Conservation (phyloP, 1,140 invertebrate species). For the Cyclargus thomasi region DNA sequence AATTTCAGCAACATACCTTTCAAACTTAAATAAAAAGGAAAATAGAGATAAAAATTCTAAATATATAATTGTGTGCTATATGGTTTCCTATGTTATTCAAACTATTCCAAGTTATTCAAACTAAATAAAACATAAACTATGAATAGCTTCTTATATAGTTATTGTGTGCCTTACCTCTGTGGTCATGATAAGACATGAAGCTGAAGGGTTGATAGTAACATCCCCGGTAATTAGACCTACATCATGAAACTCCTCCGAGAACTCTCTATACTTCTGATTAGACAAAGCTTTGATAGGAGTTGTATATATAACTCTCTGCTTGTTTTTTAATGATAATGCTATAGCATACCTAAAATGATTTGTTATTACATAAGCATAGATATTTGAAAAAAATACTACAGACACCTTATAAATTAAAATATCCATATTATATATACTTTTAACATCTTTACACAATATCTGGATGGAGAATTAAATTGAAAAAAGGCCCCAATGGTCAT, state of each 20-base stretch:
- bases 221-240: constrained; percentile 99
- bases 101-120: no score
- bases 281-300: constrained; percentile 99
- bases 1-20: no score
- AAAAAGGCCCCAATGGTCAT: no score
- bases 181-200: constrained; percentile 99
- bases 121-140: background rate
- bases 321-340: constrained; percentile 81
- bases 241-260: constrained; percentile 98
- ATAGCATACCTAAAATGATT: constrained; percentile 80
- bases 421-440: no score
- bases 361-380: background rate
- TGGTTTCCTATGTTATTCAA: no score
- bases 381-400: no score
- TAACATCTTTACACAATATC: no score
- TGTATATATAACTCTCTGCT: constrained; percentile 97
- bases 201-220: constrained; percentile 98
- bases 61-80: no score
- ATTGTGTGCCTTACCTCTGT: constrained; percentile 85
- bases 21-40: no score
- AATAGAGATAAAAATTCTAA: no score
- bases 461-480: no score
- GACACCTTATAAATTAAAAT: no score
- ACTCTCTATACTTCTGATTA: constrained; percentile 99
- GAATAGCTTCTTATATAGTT: background rate